A percentile compares a stretch with the other conserved stretches of the same genome.
These are phyloP conservation scores for Sebastes variabilis DNA, from an alignment of 2,797 vertebrate genomes.

Conservation along the genomic window DNA sequence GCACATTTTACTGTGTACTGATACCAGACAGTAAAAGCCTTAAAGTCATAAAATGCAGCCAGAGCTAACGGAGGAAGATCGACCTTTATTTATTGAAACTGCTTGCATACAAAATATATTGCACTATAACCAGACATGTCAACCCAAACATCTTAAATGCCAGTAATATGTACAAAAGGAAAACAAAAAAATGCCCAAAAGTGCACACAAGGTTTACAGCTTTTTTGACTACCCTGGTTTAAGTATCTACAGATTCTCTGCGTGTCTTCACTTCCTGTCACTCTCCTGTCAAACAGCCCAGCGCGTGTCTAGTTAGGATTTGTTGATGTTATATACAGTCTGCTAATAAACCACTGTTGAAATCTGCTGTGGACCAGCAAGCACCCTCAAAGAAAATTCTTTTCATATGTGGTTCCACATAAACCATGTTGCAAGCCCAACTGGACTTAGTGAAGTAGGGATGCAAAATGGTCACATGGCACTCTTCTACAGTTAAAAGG, in stretches of 20 bases:
- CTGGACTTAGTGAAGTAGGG: neutral
- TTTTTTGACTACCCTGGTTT: constrained; percentile 90
- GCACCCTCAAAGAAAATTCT: neutral
- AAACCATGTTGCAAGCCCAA: constrained; percentile 3
- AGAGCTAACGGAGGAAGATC: constrained; percentile 92
- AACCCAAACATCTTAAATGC: constrained; percentile 93
- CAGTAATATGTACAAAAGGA: constrained; percentile 94
- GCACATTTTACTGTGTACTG: neutral
- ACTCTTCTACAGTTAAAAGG: constrained; percentile 9
- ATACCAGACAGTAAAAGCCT: neutral
- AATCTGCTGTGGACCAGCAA: constrained; percentile 67
- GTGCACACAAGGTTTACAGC: constrained; percentile 94
- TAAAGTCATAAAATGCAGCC: constrained; percentile 6
- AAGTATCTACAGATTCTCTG: constrained; percentile 92
- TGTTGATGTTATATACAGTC: constrained; percentile 88
- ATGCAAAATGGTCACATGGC: neutral
- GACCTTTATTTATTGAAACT: constrained; percentile 99
- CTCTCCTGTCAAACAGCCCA: constrained; percentile 86
- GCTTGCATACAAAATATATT: constrained; percentile 99
- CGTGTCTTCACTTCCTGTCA: constrained; percentile 49
- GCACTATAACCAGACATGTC: constrained; percentile 99
- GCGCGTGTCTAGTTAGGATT: constrained; percentile 87
- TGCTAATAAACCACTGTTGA: constrained; percentile 89
- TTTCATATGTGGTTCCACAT: neutral
- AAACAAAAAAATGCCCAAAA: constrained; percentile 83